Evolutionary conservation across 92 coral and sea anemone species (phyloP), one percentile per base, ranked within the genome.

Genomic region (Montipora capitata): DNA sequence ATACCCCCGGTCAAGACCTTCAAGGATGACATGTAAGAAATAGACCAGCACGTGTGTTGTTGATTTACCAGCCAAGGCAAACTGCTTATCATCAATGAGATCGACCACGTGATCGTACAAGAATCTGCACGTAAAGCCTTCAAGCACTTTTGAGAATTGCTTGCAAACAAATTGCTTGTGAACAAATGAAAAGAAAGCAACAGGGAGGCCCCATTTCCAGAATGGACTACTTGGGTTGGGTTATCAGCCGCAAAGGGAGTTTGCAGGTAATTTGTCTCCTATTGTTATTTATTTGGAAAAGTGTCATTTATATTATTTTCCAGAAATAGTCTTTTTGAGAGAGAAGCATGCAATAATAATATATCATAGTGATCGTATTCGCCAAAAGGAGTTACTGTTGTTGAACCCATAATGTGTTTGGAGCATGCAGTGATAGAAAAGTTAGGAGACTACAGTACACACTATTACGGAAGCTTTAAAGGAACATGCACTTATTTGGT

Each of bases 221-320:
- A 49, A 81, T 70, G n/a, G 81, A 72, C 9, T 80, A 35, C 81
- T 57, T 80, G 20, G 87, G 71, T 35, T 80, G 87, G 88, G 58
- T 71, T 65, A 54, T 80, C 11, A 6, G 57, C 57, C 57, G 0
- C 66, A 48, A 88, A 43, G 77, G 78, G 12, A 81, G 77, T 63
- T 75, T 83, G 12, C 77, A 86, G 88, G 83, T 88, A 80, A 74
- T 79, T 80, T 88, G 41, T 62, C 42, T 43, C 75, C 38, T 16
- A 20, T 64, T 64, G 69, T 64, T 64, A 64, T 64, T 64, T 64
- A 64, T 20, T 64, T 15, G 39, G 10, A 64, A 64, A 20, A 2
- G 2, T 64, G 10, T 64, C 39, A 64, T 64, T 20, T 20, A 20
- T 20, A 64, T 64, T 64, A 64, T 64, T 64, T 64, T 64, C 69